Evolutionary conservation across 2,888 invertebrate genomes (phyloP), one percentile per base, ranked within the genome.

Genomic region (Vandiemenella viatica): DNA sequence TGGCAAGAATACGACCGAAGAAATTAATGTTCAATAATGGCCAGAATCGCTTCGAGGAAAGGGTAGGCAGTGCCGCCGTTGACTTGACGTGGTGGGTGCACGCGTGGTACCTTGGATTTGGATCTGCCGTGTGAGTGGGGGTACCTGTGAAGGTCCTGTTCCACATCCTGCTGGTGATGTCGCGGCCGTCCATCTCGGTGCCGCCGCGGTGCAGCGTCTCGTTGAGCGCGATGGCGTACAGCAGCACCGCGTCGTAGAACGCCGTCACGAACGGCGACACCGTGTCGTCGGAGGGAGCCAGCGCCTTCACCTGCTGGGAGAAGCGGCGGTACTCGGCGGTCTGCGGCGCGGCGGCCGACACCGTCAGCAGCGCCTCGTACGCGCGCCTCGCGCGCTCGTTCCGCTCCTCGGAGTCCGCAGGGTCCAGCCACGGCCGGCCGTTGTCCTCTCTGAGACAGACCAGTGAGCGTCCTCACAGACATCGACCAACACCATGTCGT

Each of bases 191-290:
- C 22, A 85, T 65, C 50, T 76, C 74, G 21, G 57, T 55, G 19
- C 65, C 65, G 10, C 61, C 61, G 0, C 70, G 70, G 0, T 66
- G 62, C 50, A 41, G 64, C 19, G 90, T 90, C 57, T 91, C 86
- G 62, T 92, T 93, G 6, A 97, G 70, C 0, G 93, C 93, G 49
- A 87, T 74, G 0, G 92, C 88, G 66, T 95, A 97, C 32, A 98
- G 76, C 0, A 96, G 73, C 10, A 97, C 90, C 0, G 95, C 95
- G 61, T 98, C 96, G 67, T 95, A 93, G 67, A 97, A 91, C 2
- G 95, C 92, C 1, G 89, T 88, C 46, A 92, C 91, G 66, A 90
- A 92, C 32, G 89, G 87, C 53, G 91, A 91, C 37, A 93, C 87
- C 0, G 80, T 80, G 63, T 79, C 80, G 63, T 83, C 81, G 66